Evolutionary conservation across 2,797 vertebrate genomes (phyloP).

Genomic region (Karalla daura): DNA sequence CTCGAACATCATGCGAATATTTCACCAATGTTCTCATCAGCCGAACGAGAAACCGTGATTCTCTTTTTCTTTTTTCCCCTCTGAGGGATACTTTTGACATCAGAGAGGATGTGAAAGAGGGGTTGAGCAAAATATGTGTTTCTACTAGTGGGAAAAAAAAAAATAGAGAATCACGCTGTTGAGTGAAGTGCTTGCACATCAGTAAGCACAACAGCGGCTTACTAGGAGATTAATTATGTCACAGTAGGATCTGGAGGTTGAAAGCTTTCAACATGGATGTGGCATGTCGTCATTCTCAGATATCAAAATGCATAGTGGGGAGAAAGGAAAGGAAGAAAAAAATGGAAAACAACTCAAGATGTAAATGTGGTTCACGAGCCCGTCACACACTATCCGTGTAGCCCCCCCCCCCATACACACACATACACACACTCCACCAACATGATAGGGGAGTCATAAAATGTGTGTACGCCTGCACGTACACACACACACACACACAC

Average conservation of each 20-base stretch:
- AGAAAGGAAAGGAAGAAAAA: no score
- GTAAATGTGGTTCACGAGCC: constrained; percentile 23
- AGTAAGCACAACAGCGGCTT: constrained; percentile 24
- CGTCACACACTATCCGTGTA: constrained; percentile 21
- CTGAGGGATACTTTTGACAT: constrained; percentile 48
- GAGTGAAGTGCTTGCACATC: constrained; percentile 18
- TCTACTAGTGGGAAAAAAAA: constrained; percentile 23
- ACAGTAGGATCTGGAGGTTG: constrained; percentile 22
- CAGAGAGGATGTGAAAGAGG: constrained; percentile 33
- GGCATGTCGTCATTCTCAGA: constrained; percentile 38
- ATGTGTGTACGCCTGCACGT: constrained; percentile 29
- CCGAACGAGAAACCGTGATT: constrained; percentile 34
- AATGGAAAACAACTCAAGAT: constrained; percentile 19
- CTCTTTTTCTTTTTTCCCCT: no score
- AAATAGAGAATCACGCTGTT: constrained; percentile 20
- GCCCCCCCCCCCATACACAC: constrained; percentile 34
- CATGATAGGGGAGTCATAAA: constrained; percentile 34
- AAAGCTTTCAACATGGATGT: constrained; percentile 22
- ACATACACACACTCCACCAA: constrained; percentile 28
- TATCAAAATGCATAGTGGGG: constrained; percentile 37
- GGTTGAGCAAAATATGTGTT: constrained; percentile 45
- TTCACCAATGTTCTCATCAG: constrained; percentile 37
- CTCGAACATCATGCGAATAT: constrained; percentile 68
- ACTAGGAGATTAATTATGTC: constrained; percentile 50
- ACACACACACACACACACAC: constrained; percentile 17